Evolutionary conservation across 1,140 invertebrate genomes (phyloP).

Genomic region (Zaprionus taronus): DNA sequence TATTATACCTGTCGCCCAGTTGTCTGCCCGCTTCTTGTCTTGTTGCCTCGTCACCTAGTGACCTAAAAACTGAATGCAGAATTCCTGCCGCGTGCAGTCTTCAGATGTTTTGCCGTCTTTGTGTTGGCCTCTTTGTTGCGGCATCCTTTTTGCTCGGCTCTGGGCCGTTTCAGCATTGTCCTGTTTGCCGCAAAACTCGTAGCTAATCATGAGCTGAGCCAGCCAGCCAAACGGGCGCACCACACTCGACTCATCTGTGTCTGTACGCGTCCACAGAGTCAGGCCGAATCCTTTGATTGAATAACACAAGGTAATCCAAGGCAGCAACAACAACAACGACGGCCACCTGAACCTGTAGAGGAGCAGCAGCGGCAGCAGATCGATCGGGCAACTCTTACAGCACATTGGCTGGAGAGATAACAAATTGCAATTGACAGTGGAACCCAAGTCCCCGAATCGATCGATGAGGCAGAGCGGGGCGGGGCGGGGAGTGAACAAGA

Average conservation of each 20-base stretch:
- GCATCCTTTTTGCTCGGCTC: constrained; percentile 38
- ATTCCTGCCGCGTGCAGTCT: constrained; percentile 24
- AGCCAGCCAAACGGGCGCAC: constrained; percentile 14
- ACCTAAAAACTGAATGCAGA: constrained; percentile 49
- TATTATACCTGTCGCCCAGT: constrained; percentile 68
- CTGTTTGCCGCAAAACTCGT: constrained; percentile 44
- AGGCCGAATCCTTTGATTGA: constrained; percentile 43
- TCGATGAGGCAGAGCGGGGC: constrained; percentile 23
- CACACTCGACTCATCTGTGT: neutral
- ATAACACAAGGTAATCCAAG: constrained; percentile 17
- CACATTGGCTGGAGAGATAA: constrained; percentile 59
- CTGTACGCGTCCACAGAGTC: constrained; percentile 17
- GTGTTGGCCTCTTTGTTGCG: constrained; percentile 36
- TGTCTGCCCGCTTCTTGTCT: constrained; percentile 45
- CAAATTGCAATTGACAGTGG: constrained; percentile 84
- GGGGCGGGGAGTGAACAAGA: constrained; percentile 44
- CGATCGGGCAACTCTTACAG: constrained; percentile 36
- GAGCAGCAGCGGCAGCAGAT: constrained; percentile 12
- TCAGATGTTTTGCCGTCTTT: constrained; percentile 66
- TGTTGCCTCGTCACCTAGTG: constrained; percentile 61
- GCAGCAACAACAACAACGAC: constrained; percentile 11
- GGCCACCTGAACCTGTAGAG: constrained; percentile 14
- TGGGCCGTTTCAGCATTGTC: constrained; percentile 23
- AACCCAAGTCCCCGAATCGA: constrained; percentile 49
- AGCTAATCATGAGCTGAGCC: constrained; percentile 52